Conservation (phyloP, 1,140 invertebrate genomes). For the Ooceraea biroi region DNA sequence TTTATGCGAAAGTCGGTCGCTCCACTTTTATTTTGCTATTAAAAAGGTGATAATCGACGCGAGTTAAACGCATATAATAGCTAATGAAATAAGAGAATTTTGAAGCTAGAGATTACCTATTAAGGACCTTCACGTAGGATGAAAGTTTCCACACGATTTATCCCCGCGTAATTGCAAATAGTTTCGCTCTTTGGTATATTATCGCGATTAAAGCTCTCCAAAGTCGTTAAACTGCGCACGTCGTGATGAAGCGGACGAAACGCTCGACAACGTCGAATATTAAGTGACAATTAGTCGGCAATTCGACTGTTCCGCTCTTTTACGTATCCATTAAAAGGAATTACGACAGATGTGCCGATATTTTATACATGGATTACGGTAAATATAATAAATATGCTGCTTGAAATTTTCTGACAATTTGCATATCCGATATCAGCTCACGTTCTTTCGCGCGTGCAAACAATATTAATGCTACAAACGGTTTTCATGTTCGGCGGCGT, state of each 20-base stretch:
- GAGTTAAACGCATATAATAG: conserved; percentile 7
- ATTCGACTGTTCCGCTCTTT: neutral
- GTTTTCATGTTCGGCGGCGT: neutral
- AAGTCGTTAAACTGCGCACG: neutral
- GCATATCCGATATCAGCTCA: conserved; percentile 41
- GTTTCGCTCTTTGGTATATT: neutral
- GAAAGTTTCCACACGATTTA: neutral
- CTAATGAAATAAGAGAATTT: neutral
- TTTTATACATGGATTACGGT: too few species aligned
- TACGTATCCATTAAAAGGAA: neutral
- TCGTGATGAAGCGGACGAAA: neutral
- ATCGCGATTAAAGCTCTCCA: neutral
- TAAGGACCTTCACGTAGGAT: neutral
- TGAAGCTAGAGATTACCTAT: neutral
- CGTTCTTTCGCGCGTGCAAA: conserved; percentile 28
- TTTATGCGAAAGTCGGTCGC: conserved; percentile 4
- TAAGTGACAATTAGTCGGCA: conserved; percentile 21
- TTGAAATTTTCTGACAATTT: conserved; percentile 5
- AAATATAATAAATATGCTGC: conserved; percentile 15
- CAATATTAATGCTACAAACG: conserved; percentile 51
- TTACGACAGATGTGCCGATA: conserved; percentile 6
- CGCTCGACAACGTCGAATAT: conserved; percentile 14
- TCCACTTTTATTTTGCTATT: conserved; percentile 6
- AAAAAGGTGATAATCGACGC: neutral
- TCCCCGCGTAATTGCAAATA: neutral